These are phyloP conservation scores for Dryadula phaetusa DNA, from an alignment of 2,888 invertebrate species.

Conservation along the genomic window DNA sequence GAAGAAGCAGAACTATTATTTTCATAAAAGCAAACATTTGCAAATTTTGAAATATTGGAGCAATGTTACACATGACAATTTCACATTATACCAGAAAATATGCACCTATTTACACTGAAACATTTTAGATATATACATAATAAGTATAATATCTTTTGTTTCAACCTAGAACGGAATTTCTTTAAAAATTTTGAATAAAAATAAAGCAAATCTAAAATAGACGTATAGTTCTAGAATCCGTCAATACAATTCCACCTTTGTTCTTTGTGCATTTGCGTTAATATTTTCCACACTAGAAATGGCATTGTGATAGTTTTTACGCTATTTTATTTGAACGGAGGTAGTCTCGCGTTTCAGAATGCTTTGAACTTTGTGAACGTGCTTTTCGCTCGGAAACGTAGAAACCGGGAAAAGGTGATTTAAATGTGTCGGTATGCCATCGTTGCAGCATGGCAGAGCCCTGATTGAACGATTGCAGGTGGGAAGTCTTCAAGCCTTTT, in stretches of 20 bases:
- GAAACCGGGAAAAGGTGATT: background rate
- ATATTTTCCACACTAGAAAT: conserved; percentile 20
- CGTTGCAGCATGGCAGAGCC: background rate
- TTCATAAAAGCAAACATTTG: too few species aligned
- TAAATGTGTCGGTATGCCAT: background rate
- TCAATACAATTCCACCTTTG: conserved; percentile 26
- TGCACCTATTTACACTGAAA: too few species aligned
- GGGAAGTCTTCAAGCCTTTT: too few species aligned
- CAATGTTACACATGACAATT: too few species aligned
- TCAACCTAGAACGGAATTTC: background rate
- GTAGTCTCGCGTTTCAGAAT: conserved; percentile 31
- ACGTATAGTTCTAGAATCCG: conserved; percentile 3
- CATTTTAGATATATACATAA: background rate
- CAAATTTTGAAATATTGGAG: too few species aligned
- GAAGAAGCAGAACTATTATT: too few species aligned
- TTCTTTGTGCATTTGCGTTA: conserved; percentile 29
- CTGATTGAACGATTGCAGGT: background rate
- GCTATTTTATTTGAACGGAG: conserved; percentile 29
- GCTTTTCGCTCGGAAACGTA: background rate
- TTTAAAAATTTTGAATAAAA: background rate
- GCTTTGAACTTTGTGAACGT: conserved; percentile 16
- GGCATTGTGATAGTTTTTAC: conserved; percentile 26
- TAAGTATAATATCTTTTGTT: background rate
- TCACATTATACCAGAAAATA: too few species aligned
- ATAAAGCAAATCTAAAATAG: background rate